Base-by-base conservation (phyloP, 2,888 invertebrate species). In the Zelleria hepariella region DNA sequence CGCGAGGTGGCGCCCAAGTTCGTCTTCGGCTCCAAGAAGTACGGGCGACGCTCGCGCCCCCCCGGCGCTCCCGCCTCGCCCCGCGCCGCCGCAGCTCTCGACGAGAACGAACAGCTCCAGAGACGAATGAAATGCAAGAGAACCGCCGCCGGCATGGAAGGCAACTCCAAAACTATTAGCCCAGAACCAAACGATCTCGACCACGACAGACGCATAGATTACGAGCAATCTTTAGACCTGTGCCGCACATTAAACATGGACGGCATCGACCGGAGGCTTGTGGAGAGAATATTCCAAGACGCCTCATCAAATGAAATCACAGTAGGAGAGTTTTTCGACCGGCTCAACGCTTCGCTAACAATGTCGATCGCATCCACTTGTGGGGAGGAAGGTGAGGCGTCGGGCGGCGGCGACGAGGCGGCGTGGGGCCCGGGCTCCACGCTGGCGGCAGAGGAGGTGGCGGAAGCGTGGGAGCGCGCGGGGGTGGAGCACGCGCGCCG, bases 1-100 rank as follows among this genome's bases (percentile, higher is more conserved):
- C 89, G 93, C 48, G 94, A 94, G 79, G 92, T 93, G 10, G 93
- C 92, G 0, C 94, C 94, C 3, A 93, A 93, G 72, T 91, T 92
- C 65, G 91, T 94, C 0, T 92, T 92, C 68, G 94, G 94, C 1
- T 90, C 92, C 24, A 94, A 94, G 73, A 94, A 94, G 74, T 94
- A 94, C 79, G 94, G 94, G 0, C 88, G 94, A 0, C 87, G 94
- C 55, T 93, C 94, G 2, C 88, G 93, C 49, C 94, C 94, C 0
- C 89, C 90, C 63, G 78, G 78, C 58, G 60, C 65, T 21, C 58
- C 67, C 7, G 62, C 68, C 32, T 60, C 66, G 10, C 59, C 63
- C 2, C 51, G 7, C 5, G 47, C 20, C 1, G 10, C 8, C n/a
- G 10, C 7, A 48, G n/a, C 73, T 26, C 64, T 69, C 7, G 77